These are phyloP conservation scores for Phyllotis vaccarum DNA, from an alignment of 2,797 vertebrate species.

Conservation along the genomic window DNA sequence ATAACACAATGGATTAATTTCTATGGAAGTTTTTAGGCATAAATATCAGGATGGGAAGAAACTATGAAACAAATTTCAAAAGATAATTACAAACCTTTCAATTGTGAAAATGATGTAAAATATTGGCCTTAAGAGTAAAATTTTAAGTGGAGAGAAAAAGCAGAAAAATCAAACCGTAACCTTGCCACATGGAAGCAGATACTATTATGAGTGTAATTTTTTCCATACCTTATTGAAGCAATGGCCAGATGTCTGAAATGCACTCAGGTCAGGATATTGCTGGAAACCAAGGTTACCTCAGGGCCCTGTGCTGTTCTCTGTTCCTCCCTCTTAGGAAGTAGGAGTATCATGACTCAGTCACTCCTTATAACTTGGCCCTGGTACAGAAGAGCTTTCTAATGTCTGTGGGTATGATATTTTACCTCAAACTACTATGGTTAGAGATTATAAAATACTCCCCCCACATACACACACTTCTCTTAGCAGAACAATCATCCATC, in stretches of 20 bases:
- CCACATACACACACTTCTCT: neutral
- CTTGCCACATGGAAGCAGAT: neutral
- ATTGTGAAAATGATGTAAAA: neutral
- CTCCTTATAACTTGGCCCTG: neutral
- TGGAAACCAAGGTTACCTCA: neutral
- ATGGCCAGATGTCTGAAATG: neutral
- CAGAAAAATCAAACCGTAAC: neutral
- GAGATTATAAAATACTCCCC: neutral
- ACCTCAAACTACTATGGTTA: neutral
- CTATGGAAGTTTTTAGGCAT: neutral
- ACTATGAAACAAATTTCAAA: slow-evolving; percentile 3
- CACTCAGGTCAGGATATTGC: neutral
- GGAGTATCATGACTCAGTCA: neutral
- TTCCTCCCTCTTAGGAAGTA: too few species aligned
- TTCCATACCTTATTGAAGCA: neutral
- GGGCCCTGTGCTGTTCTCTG: accelerated
- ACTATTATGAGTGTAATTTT: neutral
- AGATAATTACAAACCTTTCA: neutral
- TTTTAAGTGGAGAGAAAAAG: neutral
- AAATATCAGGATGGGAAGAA: neutral
- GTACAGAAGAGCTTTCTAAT: neutral
- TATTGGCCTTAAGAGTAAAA: neutral
- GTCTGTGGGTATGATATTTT: neutral
- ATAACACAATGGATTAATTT: neutral
- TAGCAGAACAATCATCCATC: neutral